Base-by-base conservation (phyloP, 2,113 vertebrate species). In the Hyperoodon ampullatus region DNA sequence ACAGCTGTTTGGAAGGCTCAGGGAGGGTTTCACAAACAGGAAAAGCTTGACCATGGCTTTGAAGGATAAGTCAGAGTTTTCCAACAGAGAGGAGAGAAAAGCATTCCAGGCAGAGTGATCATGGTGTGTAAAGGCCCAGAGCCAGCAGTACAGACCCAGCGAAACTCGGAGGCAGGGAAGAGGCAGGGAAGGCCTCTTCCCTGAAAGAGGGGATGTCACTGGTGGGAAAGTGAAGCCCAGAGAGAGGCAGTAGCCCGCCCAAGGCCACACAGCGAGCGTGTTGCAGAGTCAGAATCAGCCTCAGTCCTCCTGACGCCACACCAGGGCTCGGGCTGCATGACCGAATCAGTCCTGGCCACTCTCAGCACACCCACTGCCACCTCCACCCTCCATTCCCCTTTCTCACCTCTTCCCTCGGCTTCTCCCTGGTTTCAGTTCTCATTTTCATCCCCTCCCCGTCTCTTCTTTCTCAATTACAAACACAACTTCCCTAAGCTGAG, bases 371-470 rank as follows among this genome's bases (percentile, higher is more conserved):
- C 33, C 44, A 0, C 33, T 6, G 0, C 26, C 55, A 18, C 21
- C 10, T 15, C 53, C 26, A 0, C 75, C 39, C 70, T 55, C 78
- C 30, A 19, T 70, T 72, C 89, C 78, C 63, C 35, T 74, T 75
- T 81, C 19, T 14, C n/a, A 12, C 55, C 75, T 50, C 72, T 83
- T 60, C 84, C 90, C 30, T 39, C 47, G 23, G 60, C 71, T 42
- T 30, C 72, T 74, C 72, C 88, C 58, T 13, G 30, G 44, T 53
- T 92, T 96, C 85, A 4, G 82, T 97, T 96, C 94, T 84, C 63
- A 24, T 15, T 66, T 63, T 60, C 53, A 10, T 2, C 55, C 70
- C 44, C n/a, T 26, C 42, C 44, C 78, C 1, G 1, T 28, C 50
- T 61, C 92, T 68, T n/a, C 66, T 53, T 86, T 93, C 84, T 92